A percentile compares a stretch with the other conserved stretches of the same genome.
Evolutionary conservation across 2,113 vertebrate species (phyloP).

Genomic region (Neolamprologus variostigma): DNA sequence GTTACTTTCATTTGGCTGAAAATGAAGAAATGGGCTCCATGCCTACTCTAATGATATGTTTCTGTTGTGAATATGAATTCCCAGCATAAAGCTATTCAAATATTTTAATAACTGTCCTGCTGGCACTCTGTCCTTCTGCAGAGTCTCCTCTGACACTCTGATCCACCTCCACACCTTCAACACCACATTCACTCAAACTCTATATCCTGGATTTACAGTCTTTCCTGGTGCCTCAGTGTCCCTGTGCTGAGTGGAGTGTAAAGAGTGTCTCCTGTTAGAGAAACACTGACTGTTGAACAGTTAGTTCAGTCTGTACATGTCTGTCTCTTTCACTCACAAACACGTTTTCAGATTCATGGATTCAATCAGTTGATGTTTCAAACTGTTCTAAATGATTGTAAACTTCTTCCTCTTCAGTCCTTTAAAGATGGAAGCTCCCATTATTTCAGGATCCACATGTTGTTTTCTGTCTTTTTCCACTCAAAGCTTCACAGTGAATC

Average conservation of each 20-base stretch:
- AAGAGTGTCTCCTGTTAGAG: no score
- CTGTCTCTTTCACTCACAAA: no score
- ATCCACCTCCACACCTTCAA: no score
- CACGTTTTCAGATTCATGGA: neutral
- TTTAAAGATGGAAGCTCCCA: neutral
- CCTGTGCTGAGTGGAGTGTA: no score
- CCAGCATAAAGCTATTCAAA: neutral
- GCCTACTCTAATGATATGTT: neutral
- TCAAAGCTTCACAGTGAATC: neutral
- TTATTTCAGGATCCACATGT: neutral
- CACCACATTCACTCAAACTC: no score
- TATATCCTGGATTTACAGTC: no score
- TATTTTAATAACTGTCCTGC: neutral
- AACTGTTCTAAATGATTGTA: neutral
- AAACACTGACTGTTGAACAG: no score
- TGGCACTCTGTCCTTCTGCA: no score
- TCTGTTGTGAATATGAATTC: neutral
- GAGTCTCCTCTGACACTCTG: no score
- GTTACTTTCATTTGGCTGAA: neutral
- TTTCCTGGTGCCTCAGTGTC: accelerated
- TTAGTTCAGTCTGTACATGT: no score
- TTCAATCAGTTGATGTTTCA: neutral
- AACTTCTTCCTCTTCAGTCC: neutral
- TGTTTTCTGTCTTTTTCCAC: neutral
- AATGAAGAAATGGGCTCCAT: neutral